Evolutionary conservation across 2,888 invertebrate genomes (phyloP).

Genomic region (Clostera curtula): DNA sequence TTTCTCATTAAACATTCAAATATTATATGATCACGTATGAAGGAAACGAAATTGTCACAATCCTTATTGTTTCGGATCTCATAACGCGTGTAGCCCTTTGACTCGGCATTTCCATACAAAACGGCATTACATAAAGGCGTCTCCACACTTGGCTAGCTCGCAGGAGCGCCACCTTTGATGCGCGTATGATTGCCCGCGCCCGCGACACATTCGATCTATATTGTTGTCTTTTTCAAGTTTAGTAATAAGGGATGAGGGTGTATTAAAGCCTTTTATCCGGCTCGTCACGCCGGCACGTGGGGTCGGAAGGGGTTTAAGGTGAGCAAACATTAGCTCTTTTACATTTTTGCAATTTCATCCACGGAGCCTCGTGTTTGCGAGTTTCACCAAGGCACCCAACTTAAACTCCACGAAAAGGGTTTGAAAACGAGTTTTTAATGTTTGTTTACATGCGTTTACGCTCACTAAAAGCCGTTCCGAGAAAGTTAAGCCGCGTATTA

Average conservation of each 20-base stretch:
- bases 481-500: conserved; percentile 57
- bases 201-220: conserved; percentile 75
- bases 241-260: conserved; percentile 76
- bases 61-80: conserved; percentile 70
- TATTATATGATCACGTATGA: conserved; percentile 60
- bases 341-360: conserved; percentile 75
- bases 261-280: conserved; percentile 76
- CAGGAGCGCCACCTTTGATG: conserved; percentile 67
- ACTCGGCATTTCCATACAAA: conserved; percentile 59
- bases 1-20: conserved; percentile 70
- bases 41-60: conserved; percentile 70
- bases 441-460: conserved; percentile 39
- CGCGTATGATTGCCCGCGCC: conserved; percentile 73
- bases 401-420: conserved; percentile 60
- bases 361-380: conserved; percentile 65
- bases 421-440: conserved; percentile 60
- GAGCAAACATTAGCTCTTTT: conserved; percentile 75
- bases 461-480: conserved; percentile 34
- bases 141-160: conserved; percentile 67
- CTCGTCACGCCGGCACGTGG: conserved; percentile 70
- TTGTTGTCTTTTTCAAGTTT: conserved; percentile 76
- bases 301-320: conserved; percentile 74
- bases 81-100: conserved; percentile 70
- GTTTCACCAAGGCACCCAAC: conserved; percentile 39
- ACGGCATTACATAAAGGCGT: conserved; percentile 52